Evolutionary conservation across 1,140 invertebrate genomes (phyloP).

Genomic region (Drosophila littoralis): DNA sequence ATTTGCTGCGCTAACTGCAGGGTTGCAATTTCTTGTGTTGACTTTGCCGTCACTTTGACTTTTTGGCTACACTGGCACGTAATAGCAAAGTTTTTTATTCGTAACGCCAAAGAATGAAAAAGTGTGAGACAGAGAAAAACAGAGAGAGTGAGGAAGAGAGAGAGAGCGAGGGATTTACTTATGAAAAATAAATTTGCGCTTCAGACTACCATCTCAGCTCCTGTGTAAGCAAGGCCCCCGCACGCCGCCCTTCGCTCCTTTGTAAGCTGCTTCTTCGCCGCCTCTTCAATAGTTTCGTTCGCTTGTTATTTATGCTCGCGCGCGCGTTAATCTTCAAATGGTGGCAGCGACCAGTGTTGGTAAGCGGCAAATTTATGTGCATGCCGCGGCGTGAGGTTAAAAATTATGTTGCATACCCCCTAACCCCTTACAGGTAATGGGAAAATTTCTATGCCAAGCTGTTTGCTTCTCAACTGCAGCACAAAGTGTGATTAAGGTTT

Average conservation of each 20-base stretch:
- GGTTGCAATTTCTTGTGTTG: constrained; percentile 67
- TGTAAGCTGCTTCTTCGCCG: constrained; percentile 24
- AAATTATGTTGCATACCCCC: constrained; percentile 59
- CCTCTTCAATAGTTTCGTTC: constrained; percentile 57
- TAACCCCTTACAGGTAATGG: constrained; percentile 34
- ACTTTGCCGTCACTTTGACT: constrained; percentile 63
- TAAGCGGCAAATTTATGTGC: constrained; percentile 58
- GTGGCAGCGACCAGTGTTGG: constrained; percentile 39
- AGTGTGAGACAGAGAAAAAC: background rate
- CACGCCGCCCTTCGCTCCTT: constrained; percentile 1
- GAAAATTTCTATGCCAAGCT: constrained; percentile 39
- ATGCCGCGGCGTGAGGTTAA: constrained; percentile 51
- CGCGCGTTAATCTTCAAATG: constrained; percentile 52
- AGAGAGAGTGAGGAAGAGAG: background rate
- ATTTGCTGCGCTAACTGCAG: constrained; percentile 43
- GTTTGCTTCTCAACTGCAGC: constrained; percentile 23
- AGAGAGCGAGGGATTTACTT: constrained; percentile 51
- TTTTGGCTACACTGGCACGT: constrained; percentile 53
- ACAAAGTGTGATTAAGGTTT: constrained; percentile 63
- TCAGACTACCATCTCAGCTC: constrained; percentile 10
- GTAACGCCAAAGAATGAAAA: background rate
- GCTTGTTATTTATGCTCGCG: constrained; percentile 65
- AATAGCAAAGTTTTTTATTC: constrained; percentile 30
- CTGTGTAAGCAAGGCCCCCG: background rate
- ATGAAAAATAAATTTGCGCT: constrained; percentile 69